Evolutionary conservation across 2,113 vertebrate genomes (phyloP).

Genomic region (Willisornis vidua): DNA sequence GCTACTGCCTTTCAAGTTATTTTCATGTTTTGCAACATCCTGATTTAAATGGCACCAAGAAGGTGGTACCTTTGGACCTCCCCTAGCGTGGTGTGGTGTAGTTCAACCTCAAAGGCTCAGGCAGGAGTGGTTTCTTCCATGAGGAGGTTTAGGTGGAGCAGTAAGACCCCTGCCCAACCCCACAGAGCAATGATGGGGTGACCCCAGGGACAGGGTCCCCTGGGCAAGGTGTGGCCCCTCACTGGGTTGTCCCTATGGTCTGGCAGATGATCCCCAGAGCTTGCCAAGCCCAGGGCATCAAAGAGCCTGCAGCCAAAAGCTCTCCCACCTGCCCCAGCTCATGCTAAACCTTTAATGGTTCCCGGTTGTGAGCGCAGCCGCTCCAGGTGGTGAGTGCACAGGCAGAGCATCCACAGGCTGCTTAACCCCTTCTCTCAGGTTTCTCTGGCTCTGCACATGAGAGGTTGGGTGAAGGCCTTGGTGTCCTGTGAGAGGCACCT

Average conservation of each 20-base stretch:
- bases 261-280: not conserved
- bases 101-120: not conserved
- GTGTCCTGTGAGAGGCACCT: not conserved
- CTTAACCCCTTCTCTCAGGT: not conserved
- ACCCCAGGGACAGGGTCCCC: not conserved
- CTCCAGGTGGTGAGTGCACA: not conserved
- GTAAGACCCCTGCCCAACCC: not conserved
- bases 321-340: not conserved
- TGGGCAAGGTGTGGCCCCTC: not conserved
- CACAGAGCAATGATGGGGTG: not conserved
- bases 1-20: conserved; percentile 62
- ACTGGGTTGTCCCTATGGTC: not conserved
- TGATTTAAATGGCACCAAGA: not conserved
- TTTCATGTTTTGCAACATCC: not conserved
- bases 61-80: not conserved
- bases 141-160: not conserved
- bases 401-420: not conserved
- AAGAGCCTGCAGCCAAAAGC: not conserved
- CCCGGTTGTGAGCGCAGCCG: not conserved
- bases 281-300: not conserved
- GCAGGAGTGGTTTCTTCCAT: not conserved
- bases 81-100: not conserved
- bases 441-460: not conserved
- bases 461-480: not conserved
- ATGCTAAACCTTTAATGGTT: not conserved